These are phyloP conservation scores for Tenualosa ilisha DNA, from an alignment of 2,797 vertebrate species.

Conservation along the genomic window DNA sequence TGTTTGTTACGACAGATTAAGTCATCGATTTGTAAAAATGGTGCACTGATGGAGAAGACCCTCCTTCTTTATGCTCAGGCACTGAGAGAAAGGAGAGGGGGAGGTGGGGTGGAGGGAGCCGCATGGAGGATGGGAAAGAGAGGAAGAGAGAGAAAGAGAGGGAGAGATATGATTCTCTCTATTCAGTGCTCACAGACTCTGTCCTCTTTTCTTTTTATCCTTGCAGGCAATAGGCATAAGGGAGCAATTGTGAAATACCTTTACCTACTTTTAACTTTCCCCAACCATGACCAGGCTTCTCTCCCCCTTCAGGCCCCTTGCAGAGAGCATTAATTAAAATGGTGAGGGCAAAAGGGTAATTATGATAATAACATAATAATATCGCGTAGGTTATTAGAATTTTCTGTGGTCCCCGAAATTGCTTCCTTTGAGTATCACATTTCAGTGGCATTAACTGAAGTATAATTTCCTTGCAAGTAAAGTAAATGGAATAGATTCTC, in stretches of 20 bases:
- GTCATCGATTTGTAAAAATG: slow-evolving; percentile 77
- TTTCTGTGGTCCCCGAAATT: slow-evolving; percentile 74
- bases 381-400: slow-evolving; percentile 76
- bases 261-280: slow-evolving; percentile 65
- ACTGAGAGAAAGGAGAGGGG: slow-evolving; percentile 42
- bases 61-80: slow-evolving; percentile 47
- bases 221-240: slow-evolving; percentile 68
- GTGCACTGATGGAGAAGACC: slow-evolving; percentile 75
- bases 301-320: slow-evolving; percentile 60
- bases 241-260: slow-evolving; percentile 77
- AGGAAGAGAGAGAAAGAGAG: not conserved
- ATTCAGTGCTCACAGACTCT: slow-evolving; percentile 35
- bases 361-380: slow-evolving; percentile 85
- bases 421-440: slow-evolving; percentile 76
- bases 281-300: slow-evolving; percentile 53
- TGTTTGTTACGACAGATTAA: slow-evolving; percentile 80
- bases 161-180: slow-evolving; percentile 42
- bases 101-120: slow-evolving; percentile 24
- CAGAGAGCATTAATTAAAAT: slow-evolving; percentile 81
- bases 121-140: not conserved
- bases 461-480: slow-evolving; percentile 74
- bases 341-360: slow-evolving; percentile 79
- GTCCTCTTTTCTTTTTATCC: slow-evolving; percentile 41
- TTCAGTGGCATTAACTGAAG: slow-evolving; percentile 73
- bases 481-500: slow-evolving; percentile 69